Base-by-base conservation (phyloP, 2,888 invertebrate species). In the Orthosia cruda region DNA sequence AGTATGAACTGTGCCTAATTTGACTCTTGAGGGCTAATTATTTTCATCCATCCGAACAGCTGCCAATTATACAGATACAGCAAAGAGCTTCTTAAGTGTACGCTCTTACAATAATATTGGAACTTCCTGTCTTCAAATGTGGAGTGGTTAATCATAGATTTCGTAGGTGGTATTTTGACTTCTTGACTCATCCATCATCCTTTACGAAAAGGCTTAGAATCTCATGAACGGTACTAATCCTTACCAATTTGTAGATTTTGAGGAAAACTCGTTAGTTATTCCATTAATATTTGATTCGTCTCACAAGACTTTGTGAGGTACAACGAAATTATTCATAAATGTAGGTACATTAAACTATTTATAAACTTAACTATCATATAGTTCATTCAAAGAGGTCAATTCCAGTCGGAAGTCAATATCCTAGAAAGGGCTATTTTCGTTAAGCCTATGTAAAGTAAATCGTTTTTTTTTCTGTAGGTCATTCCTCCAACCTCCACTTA, bases 21-120 rank as follows among this genome's bases (percentile, higher is more conserved):
- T 40, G 40, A 40, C 40, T 84, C 84, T 87, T 77, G 71, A 86
- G 66, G 18, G 45, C 71, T 89, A 81, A 79, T 73, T 82, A 77
- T 82, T 74, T 69, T 77, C 76, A 68, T 69, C 57, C 65, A 70
- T 64, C 61, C 58, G 69, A 82, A n/a, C 40, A 62, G 52, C 45
- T 65, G 70, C 73, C 49, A 71, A 75, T 26, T 40, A 69, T 63
- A 77, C 67, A 76, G 74, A 80, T 77, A 74, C 12, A 61, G 61
- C 67, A 57, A 73, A 83, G 68, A 81, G 79, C 72, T 87, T 79
- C 57, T 59, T 45, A 63, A 72, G 69, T 71, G 62, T 47, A 32
- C 13, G 50, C 40, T 65, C 57, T 64, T 57, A 52, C n/a, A 32
- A 52, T 57, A 40, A 59, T 40, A 57, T 57, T 49, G 23, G 23